Evolutionary conservation across 2,113 vertebrate species (phyloP).

Genomic region (Oryzias curvinotus): DNA sequence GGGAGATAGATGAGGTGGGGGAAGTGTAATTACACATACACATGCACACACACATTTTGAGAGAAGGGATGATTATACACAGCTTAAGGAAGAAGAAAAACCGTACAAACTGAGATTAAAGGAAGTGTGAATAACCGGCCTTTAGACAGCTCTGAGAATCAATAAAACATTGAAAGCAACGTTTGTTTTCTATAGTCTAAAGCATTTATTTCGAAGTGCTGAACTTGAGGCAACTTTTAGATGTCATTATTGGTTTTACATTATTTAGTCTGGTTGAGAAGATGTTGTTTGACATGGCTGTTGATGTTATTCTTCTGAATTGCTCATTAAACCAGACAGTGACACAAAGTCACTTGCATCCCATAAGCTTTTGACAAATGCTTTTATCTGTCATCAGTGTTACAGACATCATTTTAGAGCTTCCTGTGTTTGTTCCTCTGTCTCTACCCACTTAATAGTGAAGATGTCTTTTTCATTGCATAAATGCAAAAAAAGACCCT

Average conservation of each 20-base stretch:
- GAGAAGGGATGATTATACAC: slow-evolving; percentile 24
- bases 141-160: slow-evolving; percentile 30
- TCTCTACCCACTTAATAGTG: slow-evolving; percentile 51
- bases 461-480: slow-evolving; percentile 63
- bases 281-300: slow-evolving; percentile 16
- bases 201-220: slow-evolving; percentile 42
- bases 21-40: slow-evolving; percentile 26
- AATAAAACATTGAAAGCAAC: slow-evolving; percentile 23
- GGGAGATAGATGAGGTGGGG: slow-evolving; percentile 74
- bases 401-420: slow-evolving; percentile 52
- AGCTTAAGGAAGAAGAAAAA: slow-evolving; percentile 25
- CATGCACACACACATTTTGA: slow-evolving; percentile 18
- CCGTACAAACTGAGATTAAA: slow-evolving; percentile 39
- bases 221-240: slow-evolving; percentile 23
- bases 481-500: slow-evolving; percentile 49
- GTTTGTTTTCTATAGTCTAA: slow-evolving; percentile 37
- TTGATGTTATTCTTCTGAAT: slow-evolving; percentile 13
- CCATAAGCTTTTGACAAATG: slow-evolving; percentile 24
- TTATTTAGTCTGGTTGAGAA: slow-evolving; percentile 9
- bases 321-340: not conserved
- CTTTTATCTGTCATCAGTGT: slow-evolving; percentile 40
- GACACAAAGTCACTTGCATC: slow-evolving; percentile 31
- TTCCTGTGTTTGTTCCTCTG: slow-evolving; percentile 37
- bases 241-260: slow-evolving; percentile 30
- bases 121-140: slow-evolving; percentile 19